Conservation (phyloP, 2,113 vertebrate genomes). For the Galeopterus variegatus region DNA sequence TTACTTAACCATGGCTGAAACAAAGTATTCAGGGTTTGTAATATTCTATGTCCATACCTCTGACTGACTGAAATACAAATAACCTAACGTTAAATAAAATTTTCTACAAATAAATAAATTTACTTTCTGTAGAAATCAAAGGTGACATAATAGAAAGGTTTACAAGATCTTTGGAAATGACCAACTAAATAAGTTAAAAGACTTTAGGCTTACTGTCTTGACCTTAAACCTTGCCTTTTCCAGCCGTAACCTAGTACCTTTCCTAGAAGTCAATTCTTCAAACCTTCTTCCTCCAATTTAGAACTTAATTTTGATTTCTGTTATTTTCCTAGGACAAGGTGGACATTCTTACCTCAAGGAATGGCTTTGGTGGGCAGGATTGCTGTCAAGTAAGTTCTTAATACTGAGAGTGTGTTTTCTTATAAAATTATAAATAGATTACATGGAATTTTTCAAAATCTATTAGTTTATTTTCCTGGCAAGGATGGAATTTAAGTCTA, state of each 20-base stretch:
- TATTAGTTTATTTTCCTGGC: background rate
- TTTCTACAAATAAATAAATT: background rate
- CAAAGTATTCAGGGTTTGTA: background rate
- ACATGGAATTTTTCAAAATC: background rate
- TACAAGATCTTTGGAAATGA: slow-evolving; percentile 28
- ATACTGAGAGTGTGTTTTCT: background rate
- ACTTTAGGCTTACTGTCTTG: background rate
- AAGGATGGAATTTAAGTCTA: background rate
- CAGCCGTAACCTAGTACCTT: background rate
- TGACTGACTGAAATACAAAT: background rate
- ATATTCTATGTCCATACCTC: background rate
- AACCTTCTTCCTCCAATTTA: slow-evolving; percentile 48
- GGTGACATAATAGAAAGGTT: background rate
- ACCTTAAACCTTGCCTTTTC: background rate
- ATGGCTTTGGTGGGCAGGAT: slow-evolving; percentile 93
- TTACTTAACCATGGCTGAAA: slow-evolving; percentile 35
- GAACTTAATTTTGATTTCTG: slow-evolving; percentile 55
- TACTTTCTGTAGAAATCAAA: slow-evolving; percentile 16
- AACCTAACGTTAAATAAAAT: background rate
- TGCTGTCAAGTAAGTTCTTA: slow-evolving; percentile 90
- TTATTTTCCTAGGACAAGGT: slow-evolving; percentile 88
- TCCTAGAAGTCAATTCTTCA: background rate
- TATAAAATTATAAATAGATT: slow-evolving; percentile 6
- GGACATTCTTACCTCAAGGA: slow-evolving; percentile 92
- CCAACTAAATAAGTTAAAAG: background rate